Conservation (phyloP, 2,797 vertebrate genomes). For the Acropternis orthonyx region DNA sequence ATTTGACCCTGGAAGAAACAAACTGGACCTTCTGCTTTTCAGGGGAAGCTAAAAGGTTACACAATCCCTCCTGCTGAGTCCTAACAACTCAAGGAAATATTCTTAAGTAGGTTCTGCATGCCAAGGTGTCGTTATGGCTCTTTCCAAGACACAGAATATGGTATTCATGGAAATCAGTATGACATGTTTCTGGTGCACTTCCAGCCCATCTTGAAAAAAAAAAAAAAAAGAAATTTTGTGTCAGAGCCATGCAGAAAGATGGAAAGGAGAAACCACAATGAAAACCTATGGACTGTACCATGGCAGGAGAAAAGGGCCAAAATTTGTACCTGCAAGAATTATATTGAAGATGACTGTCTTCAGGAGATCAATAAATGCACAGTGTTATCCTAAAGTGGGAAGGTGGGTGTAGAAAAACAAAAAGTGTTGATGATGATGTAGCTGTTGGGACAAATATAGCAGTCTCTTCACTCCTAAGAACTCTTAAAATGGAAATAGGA, state of each 20-base stretch:
- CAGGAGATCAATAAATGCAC: neutral
- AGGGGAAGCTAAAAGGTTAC: conserved; percentile 44
- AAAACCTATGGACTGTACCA: neutral
- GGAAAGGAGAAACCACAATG: neutral
- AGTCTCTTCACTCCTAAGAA: neutral
- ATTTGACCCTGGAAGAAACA: conserved; percentile 52
- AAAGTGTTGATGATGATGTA: neutral
- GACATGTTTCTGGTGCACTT: neutral
- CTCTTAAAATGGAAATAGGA: neutral
- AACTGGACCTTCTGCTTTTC: conserved; percentile 62
- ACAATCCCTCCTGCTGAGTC: conserved; percentile 14
- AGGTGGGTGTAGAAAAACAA: neutral
- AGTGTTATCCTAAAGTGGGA: neutral
- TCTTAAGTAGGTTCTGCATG: conserved; percentile 16
- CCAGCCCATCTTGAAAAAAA: neutral
- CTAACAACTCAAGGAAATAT: conserved; percentile 35
- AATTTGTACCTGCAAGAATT: neutral
- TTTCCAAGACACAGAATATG: neutral
- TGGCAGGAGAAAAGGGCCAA: neutral
- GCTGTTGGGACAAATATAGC: neutral
- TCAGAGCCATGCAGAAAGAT: neutral
- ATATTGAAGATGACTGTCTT: neutral
- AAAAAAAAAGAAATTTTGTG: neutral
- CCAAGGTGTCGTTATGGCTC: neutral
- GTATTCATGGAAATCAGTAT: neutral